These are phyloP conservation scores for Ascaphus truei DNA, from an alignment of 2,113 vertebrate genomes.

Conservation along the genomic window DNA sequence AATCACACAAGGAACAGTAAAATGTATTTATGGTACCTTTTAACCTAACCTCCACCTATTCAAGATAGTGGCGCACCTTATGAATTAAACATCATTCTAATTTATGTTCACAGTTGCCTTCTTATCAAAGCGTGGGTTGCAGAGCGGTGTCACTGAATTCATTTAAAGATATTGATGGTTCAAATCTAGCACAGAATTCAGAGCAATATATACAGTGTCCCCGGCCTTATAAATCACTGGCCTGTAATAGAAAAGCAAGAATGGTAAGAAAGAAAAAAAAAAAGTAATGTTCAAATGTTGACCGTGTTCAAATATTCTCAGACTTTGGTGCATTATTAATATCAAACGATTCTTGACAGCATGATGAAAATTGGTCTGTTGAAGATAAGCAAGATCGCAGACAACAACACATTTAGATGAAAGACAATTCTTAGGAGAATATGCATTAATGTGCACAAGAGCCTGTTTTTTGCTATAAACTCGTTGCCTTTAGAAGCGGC, in stretches of 20 bases:
- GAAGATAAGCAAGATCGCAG: too few relatives aligned
- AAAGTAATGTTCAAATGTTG: neutral
- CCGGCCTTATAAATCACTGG: conserved; percentile 59
- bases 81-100: conserved; percentile 74
- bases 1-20: conserved; percentile 64
- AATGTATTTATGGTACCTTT: conserved; percentile 60
- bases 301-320: neutral
- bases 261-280: neutral
- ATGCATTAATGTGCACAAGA: too few relatives aligned
- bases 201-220: conserved; percentile 49
- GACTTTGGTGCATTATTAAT: too few relatives aligned
- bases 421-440: too few relatives aligned
- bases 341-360: too few relatives aligned
- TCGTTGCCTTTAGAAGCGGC: too few relatives aligned
- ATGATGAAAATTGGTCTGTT: too few relatives aligned
- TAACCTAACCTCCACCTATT: conserved; percentile 55
- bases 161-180: conserved; percentile 68
- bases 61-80: conserved; percentile 61
- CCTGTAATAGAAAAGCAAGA: neutral
- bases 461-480: too few relatives aligned
- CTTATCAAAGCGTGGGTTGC: conserved; percentile 63
- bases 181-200: conserved; percentile 52
- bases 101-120: conserved; percentile 64
- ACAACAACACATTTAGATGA: too few relatives aligned
- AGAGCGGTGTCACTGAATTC: conserved; percentile 66